Conservation (phyloP, 1,140 invertebrate species). For the Belonocnema kinseyi region DNA sequence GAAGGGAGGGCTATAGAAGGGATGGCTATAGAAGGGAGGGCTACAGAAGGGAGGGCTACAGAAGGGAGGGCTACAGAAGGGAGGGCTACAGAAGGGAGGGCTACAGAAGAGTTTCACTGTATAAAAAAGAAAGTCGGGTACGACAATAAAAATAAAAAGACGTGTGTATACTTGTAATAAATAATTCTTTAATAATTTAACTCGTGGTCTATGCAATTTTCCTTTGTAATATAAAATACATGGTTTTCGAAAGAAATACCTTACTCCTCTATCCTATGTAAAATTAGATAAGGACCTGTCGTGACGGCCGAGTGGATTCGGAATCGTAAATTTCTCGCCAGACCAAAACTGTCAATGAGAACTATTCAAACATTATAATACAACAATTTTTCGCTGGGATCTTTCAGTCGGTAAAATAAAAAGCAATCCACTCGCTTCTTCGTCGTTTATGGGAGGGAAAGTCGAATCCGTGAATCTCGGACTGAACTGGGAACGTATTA, state of each 20-base stretch:
- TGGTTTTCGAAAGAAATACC: slow-evolving; percentile 25
- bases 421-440: slow-evolving; percentile 14
- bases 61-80: too few species aligned
- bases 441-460: slow-evolving; percentile 5
- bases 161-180: slow-evolving; percentile 50
- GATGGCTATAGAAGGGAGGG: too few species aligned
- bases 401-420: slow-evolving; percentile 8
- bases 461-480: not conserved
- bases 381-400: slow-evolving; percentile 29
- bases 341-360: not conserved
- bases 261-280: slow-evolving; percentile 22
- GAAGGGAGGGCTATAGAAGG: too few species aligned
- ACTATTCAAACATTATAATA: slow-evolving; percentile 1
- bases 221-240: slow-evolving; percentile 50
- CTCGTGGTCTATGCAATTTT: slow-evolving; percentile 56
- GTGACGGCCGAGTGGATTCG: slow-evolving; percentile 9
- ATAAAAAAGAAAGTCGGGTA: not conserved
- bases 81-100: too few species aligned
- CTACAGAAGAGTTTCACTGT: too few species aligned
- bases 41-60: too few species aligned
- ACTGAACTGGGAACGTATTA: slow-evolving; percentile 28
- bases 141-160: not conserved
- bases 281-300: slow-evolving; percentile 25
- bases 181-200: slow-evolving; percentile 65
- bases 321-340: slow-evolving; percentile 1